Conservation (phyloP, 1,140 invertebrate genomes). For the Steinernema feltiae region DNA sequence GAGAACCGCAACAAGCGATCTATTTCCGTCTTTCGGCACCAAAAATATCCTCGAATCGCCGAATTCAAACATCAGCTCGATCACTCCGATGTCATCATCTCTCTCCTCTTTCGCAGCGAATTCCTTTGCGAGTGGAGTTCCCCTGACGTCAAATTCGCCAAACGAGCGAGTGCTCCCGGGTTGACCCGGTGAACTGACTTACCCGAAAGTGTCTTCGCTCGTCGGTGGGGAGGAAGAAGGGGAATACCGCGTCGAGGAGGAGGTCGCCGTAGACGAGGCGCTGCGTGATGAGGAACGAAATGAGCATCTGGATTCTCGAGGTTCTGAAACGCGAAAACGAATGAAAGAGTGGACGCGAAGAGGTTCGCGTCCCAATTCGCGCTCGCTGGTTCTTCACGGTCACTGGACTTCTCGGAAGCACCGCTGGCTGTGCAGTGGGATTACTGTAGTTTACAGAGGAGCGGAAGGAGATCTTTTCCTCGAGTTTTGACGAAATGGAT, state of each 20-base stretch:
- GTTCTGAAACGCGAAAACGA: too few species aligned
- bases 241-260: neutral
- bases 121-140: too few species aligned
- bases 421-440: neutral
- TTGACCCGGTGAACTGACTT: neutral
- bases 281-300: neutral
- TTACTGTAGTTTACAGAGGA: too few species aligned
- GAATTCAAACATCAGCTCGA: too few species aligned
- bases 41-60: too few species aligned
- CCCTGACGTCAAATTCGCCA: neutral
- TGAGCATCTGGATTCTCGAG: neutral
- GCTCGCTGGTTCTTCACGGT: neutral
- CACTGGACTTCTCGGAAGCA: neutral
- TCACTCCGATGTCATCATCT: too few species aligned
- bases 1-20: too few species aligned
- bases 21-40: too few species aligned
- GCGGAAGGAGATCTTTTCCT: too few species aligned
- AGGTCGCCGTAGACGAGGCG: slow-evolving; percentile 4
- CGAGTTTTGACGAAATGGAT: too few species aligned
- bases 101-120: neutral
- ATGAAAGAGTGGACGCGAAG: too few species aligned
- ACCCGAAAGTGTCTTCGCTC: slow-evolving; percentile 5
- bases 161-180: neutral
- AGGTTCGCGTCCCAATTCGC: neutral
- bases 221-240: neutral